Percentiles rank a stretch among this genome's conserved stretches.
phyloP scores from a whole-genome alignment of 2,113 vertebrate genomes.

The Notechis scutatus region DNA sequence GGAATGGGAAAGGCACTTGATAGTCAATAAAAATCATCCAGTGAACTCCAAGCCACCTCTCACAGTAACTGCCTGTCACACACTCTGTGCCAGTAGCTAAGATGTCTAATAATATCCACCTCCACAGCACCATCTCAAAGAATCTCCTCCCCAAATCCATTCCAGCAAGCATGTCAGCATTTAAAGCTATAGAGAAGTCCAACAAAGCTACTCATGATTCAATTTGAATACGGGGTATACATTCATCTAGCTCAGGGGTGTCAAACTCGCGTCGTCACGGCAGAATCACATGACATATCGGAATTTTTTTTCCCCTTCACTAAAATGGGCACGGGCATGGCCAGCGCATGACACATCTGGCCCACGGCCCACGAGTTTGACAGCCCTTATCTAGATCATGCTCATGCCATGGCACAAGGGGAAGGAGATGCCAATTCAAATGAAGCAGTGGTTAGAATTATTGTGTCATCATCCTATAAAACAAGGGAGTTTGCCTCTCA shows the following conservation, averaged over 20 bases:
- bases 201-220: background rate
- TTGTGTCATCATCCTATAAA: background rate
- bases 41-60: background rate
- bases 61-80: background rate
- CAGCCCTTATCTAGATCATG: background rate
- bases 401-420: background rate
- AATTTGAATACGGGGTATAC: background rate
- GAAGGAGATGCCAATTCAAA: background rate
- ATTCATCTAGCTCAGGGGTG: background rate
- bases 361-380: too few relatives aligned
- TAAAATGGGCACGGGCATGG: too few relatives aligned
- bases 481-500: background rate
- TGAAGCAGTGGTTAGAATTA: background rate
- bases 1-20: background rate
- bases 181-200: background rate
- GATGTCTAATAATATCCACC: background rate
- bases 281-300: too few relatives aligned
- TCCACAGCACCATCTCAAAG: background rate
- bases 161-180: background rate
- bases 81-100: background rate
- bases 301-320: too few relatives aligned
- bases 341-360: too few relatives aligned
- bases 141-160: background rate
- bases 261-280: accelerated
- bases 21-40: background rate